Conservation (phyloP, 2,113 vertebrate species). For the Nothoprocta perdicaria region DNA sequence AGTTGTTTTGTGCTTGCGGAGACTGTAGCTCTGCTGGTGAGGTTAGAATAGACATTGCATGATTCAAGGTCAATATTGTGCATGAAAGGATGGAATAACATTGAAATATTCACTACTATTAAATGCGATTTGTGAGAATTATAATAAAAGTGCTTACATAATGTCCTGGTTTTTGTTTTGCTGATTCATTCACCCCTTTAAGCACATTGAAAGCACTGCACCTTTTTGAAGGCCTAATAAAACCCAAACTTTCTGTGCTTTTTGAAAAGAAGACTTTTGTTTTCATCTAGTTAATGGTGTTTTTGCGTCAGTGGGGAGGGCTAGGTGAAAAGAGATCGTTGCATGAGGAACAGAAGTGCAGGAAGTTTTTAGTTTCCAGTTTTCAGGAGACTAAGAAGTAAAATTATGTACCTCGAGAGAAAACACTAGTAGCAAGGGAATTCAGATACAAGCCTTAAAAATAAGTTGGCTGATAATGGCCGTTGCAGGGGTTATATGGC, state of each 20-base stretch:
- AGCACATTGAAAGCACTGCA: slow-evolving; percentile 5
- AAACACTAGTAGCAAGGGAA: background rate
- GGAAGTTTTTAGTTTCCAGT: background rate
- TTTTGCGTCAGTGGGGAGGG: background rate
- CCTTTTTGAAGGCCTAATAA: slow-evolving; percentile 14
- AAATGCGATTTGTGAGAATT: slow-evolving; percentile 27
- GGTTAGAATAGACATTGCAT: background rate
- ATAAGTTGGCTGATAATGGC: slow-evolving; percentile 4
- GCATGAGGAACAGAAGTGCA: background rate
- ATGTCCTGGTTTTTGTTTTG: slow-evolving; percentile 30
- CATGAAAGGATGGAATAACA: background rate
- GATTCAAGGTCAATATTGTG: slow-evolving; percentile 6
- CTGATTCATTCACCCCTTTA: slow-evolving; percentile 42
- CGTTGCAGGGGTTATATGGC: background rate
- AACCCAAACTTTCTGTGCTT: slow-evolving; percentile 40
- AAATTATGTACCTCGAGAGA: slow-evolving; percentile 16
- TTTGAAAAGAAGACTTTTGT: slow-evolving; percentile 23
- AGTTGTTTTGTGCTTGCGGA: background rate
- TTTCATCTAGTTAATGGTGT: slow-evolving; percentile 14
- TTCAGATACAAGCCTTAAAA: background rate
- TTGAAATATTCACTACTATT: slow-evolving; percentile 32
- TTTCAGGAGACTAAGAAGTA: background rate
- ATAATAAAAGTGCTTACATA: background rate
- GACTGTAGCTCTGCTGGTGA: background rate
- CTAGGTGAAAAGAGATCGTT: background rate